Evolutionary conservation across 2,888 invertebrate species (phyloP), one percentile per base, ranked within the genome.

Genomic region (Eubasilissa splendida): DNA sequence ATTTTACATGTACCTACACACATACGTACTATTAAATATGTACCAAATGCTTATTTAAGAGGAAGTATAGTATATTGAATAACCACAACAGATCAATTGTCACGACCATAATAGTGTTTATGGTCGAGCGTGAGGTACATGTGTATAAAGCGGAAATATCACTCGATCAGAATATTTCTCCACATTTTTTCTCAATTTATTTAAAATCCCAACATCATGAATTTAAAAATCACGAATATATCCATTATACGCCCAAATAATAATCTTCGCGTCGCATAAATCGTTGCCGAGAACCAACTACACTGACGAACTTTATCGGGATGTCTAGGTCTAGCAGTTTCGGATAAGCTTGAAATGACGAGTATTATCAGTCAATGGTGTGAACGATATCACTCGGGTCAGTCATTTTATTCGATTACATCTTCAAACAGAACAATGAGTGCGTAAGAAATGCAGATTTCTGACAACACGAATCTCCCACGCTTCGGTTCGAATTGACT

Each of bases 401-500:
- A 9, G 14, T 4, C 14, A 68, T 68, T 68, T 68, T 68, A 68
- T 68, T 50, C 14, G 68, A 68, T 68, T 68, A 52, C 50, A 68
- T 68, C 68, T 42, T 68, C 68, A 50, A 14, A 68, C 33, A 9
- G 3, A 50, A 68, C 50, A 68, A 68, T 68, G 50, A 68, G 42
- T 68, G 68, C 50, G 68, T 68, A 42, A 52, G 50, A 68, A n/a
- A 68, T 68, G 68, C 68, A 50, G 68, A 68, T 68, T 68, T 68
- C 50, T 68, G 12, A 50, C 42, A 14, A n/a, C 50, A 68, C 68
- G 50, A 42, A 14, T 68, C 68, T 68, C 68, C 68, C 68, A 68
- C 52, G 68, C 68, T n/a, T 42, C 68, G 50, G 9, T 66, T 33
- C 50, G 10, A 50, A 66, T 14, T 33, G n/a, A n/a, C 58, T 58